These are phyloP conservation scores for Schizothorax lantsangensis DNA, from an alignment of 2,797 vertebrate genomes.

Conservation along the genomic window DNA sequence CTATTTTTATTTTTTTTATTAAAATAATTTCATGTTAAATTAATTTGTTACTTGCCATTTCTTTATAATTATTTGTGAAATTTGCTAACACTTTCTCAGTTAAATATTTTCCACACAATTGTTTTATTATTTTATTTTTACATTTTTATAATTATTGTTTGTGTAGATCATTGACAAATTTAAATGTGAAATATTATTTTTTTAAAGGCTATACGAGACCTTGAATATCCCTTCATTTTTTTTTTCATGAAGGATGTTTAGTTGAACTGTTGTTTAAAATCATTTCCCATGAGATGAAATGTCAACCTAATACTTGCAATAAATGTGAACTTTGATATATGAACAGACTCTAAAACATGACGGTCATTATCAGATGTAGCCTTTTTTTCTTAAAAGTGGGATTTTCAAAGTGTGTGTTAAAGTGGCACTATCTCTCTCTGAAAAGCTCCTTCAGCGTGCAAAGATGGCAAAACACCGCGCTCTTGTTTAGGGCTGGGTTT, in stretches of 20 bases:
- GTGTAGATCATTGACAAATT: not conserved
- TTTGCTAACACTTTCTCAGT: not conserved
- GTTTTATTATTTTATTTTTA: too few relatives aligned
- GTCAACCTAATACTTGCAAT: not conserved
- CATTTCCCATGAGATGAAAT: not conserved
- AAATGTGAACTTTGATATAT: not conserved
- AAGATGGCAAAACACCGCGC: constrained; percentile 75
- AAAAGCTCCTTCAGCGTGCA: constrained; percentile 72
- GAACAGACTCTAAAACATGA: not conserved
- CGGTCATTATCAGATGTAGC: not conserved
- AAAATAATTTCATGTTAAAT: not conserved
- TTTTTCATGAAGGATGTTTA: not conserved
- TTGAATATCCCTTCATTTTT: too few relatives aligned
- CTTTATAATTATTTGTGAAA: not conserved
- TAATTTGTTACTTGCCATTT: not conserved
- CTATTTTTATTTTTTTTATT: too few relatives aligned
- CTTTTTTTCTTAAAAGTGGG: not conserved
- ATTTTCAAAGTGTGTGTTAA: not conserved
- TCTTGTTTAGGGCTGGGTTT: constrained; percentile 81
- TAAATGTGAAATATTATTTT: too few relatives aligned
- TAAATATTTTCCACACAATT: not conserved
- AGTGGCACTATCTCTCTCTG: constrained; percentile 54
- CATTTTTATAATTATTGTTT: too few relatives aligned
- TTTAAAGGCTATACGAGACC: not conserved
- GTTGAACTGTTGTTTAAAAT: not conserved